Base-by-base conservation (phyloP, 2,797 vertebrate species). In the Coreius guichenoti region DNA sequence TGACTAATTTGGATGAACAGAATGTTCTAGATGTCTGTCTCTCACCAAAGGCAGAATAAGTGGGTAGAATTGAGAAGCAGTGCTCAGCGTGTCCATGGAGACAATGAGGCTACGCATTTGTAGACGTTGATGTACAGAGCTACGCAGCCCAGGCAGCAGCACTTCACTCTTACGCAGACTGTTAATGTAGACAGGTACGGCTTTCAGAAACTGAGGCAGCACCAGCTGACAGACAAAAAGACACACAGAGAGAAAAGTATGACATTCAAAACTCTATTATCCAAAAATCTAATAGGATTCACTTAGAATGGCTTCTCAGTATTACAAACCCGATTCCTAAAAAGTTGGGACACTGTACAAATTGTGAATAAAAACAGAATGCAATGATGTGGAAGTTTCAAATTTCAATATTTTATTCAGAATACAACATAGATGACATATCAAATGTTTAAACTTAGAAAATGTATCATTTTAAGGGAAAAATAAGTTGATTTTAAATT, bases 141-240 rank as follows among this genome's bases (percentile, higher is more conserved):
- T 94, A 75, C 92, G 92, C 86, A 94, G 90, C 29, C 95, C 94
- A 0, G 95, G 95, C 87, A 96, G 93, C 81, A 96, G 90, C 69
- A 96, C 95, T 76, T 95, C 95, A 2, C 95, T 96, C 92, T 96
- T 96, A 88, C 95, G 94, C 90, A 96, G 91, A 33, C 94, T 95
- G 92, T 96, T 96, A 88, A 95, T 77, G 89, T 95, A 96, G 79
- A 96, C 94, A 1, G 95, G 95, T 43, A 96, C 91, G 0, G 92
- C 91, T 86, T 95, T 94, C 78, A 96, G 93, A 61, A 93, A 91
- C 90, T 94, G 94, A 70, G 95, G 95, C 39, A 96, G 91, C 61
- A 96, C 94, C 89, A 96, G 91, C 95, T 96, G 45, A 43, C 16
- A 54, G 43, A 86, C 9, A 70, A 12, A 80, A 29, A 54, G 13